Evolutionary conservation across 1,140 invertebrate species (phyloP).

Genomic region (Amyelois transitella): DNA sequence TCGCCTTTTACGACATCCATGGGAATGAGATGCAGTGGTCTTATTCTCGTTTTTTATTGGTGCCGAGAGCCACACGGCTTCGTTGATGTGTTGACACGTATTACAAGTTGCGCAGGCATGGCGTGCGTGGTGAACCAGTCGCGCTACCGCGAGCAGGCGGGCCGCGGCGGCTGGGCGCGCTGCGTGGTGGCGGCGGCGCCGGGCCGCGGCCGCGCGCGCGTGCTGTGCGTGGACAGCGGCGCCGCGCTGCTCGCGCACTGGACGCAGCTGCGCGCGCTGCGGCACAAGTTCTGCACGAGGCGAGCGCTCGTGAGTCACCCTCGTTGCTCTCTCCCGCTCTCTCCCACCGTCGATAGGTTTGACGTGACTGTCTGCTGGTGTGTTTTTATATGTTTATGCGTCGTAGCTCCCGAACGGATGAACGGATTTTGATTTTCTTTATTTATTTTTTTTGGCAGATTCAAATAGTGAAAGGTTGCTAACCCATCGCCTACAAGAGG

Average conservation of each 20-base stretch:
- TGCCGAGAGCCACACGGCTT: too few relatives aligned
- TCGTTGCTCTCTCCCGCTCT: too few relatives aligned
- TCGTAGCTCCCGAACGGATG: too few relatives aligned
- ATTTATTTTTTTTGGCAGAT: too few relatives aligned
- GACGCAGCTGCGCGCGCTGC: constrained; percentile 33
- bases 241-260: constrained; percentile 30
- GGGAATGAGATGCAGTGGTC: too few relatives aligned
- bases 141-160: constrained; percentile 9
- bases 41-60: too few relatives aligned
- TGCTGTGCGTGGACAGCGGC: constrained; percentile 46
- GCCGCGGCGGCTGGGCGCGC: constrained; percentile 31
- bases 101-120: constrained; percentile 26
- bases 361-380: neutral
- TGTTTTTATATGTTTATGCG: neutral
- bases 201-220: constrained; percentile 32
- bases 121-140: constrained; percentile 39
- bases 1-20: too few relatives aligned
- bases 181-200: constrained; percentile 33
- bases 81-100: too few relatives aligned
- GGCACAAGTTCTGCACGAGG: constrained; percentile 31
- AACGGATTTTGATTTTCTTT: too few relatives aligned
- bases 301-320: constrained; percentile 40
- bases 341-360: neutral
- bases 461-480: too few relatives aligned
- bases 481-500: too few relatives aligned